These are phyloP conservation scores for Nowickia ferox DNA, from an alignment of 2,888 invertebrate genomes.

Conservation along the genomic window DNA sequence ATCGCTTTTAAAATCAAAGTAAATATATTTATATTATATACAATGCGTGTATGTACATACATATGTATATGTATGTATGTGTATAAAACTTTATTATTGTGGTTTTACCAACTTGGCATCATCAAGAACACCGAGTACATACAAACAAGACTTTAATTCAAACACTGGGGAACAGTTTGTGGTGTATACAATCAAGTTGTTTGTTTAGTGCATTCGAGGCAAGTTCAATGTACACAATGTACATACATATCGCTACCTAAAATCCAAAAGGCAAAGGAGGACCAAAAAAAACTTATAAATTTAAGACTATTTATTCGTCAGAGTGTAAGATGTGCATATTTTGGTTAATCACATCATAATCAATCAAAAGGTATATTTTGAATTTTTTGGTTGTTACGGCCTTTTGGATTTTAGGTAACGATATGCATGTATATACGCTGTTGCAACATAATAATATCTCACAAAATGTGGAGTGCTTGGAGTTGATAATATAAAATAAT, in stretches of 20 bases:
- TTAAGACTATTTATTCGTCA: too few species aligned
- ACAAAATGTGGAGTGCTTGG: too few species aligned
- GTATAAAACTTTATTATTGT: conserved; percentile 40
- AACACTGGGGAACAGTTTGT: background rate
- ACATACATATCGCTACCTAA: too few species aligned
- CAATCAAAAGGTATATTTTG: too few species aligned
- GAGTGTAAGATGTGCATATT: too few species aligned
- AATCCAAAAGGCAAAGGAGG: too few species aligned
- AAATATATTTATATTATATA: conserved; percentile 32
- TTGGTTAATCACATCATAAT: too few species aligned
- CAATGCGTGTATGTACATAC: background rate
- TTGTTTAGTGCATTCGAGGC: conserved; percentile 45
- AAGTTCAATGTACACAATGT: background rate
- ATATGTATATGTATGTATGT: conserved; percentile 12
- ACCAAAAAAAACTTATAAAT: too few species aligned
- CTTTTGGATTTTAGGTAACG: too few species aligned
- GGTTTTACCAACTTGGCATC: conserved; percentile 28
- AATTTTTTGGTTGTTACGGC: too few species aligned
- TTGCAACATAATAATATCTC: too few species aligned
- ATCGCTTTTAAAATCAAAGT: conserved; percentile 63
- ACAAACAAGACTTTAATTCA: background rate
- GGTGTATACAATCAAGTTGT: conserved; percentile 37
- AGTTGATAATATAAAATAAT: too few species aligned
- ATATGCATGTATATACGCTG: background rate
- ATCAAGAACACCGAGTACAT: background rate